phyloP scores from a whole-genome alignment of 2,797 vertebrate genomes.

The Chiloscyllium punctatum region DNA sequence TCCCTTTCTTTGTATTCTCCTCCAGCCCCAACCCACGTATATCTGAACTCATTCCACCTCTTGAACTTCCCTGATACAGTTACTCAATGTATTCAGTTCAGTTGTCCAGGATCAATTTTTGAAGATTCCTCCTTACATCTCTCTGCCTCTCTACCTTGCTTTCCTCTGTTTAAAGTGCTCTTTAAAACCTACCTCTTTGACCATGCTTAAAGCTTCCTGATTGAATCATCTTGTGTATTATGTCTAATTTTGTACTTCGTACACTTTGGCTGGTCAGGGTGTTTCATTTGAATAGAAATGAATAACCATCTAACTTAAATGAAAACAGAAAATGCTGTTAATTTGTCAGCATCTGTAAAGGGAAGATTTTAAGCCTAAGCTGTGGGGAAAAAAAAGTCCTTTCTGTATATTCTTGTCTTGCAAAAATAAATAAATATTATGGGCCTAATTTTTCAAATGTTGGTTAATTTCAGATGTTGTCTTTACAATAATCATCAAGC shows the following conservation, averaged over 20 bases:
- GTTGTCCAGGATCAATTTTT: no score
- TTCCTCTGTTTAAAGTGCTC: no score
- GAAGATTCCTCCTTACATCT: no score
- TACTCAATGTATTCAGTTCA: no score
- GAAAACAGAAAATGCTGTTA: background rate
- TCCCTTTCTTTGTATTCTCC: no score
- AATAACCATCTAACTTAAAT: background rate
- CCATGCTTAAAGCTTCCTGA: no score
- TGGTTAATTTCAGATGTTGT: slow-evolving; percentile 73
- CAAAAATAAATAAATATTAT: background rate
- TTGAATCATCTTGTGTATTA: no score
- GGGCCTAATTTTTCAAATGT: slow-evolving; percentile 40
- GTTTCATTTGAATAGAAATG: background rate
- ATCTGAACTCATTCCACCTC: no score
- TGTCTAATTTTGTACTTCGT: background rate
- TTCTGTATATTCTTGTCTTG: background rate
- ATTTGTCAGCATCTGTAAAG: background rate
- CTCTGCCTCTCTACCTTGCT: no score
- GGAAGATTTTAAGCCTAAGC: background rate
- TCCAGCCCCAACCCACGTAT: no score
- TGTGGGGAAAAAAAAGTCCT: background rate
- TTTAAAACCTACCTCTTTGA: background rate
- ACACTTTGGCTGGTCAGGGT: background rate
- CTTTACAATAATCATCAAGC: slow-evolving; percentile 97
- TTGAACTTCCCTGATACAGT: no score